phyloP scores from a whole-genome alignment of 1,140 invertebrate species.

The Antheraea mylitta region DNA sequence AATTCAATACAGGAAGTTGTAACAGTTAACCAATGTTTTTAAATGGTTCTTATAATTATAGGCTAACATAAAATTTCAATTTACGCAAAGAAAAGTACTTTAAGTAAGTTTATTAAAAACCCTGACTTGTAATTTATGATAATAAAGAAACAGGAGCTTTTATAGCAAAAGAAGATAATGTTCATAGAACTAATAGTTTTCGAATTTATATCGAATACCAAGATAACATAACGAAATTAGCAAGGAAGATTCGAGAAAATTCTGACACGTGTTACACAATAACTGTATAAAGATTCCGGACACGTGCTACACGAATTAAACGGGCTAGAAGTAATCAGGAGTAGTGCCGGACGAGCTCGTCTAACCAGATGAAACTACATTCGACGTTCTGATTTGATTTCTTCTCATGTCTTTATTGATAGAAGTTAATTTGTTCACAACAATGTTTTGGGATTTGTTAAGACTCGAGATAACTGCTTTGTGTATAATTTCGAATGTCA shows the following conservation, averaged over 20 bases:
- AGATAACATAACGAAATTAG: neutral
- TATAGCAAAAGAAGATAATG: too few species aligned
- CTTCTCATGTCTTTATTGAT: slow-evolving; percentile 3
- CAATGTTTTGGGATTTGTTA: neutral
- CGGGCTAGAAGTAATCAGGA: slow-evolving; percentile 30
- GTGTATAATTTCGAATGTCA: neutral
- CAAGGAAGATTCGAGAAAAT: neutral
- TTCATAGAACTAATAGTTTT: too few species aligned
- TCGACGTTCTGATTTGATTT: slow-evolving; percentile 18
- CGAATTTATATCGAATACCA: too few species aligned
- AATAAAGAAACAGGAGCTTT: too few species aligned
- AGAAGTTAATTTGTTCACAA: neutral
- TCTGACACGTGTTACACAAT: neutral
- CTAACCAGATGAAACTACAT: slow-evolving; percentile 13
- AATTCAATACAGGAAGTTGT: neutral
- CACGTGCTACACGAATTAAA: slow-evolving; percentile 23
- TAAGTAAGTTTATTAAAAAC: neutral
- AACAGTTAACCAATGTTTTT: neutral
- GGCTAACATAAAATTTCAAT: neutral
- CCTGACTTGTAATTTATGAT: too few species aligned
- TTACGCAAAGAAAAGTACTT: neutral
- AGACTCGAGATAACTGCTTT: neutral
- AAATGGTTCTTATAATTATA: neutral
- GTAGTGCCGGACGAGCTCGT: slow-evolving; percentile 7
- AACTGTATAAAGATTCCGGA: slow-evolving; percentile 20